Percentiles rank a stretch among this genome's conserved stretches.
Conservation (phyloP, 2,113 vertebrate species). For the Ranitomeya variabilis region DNA sequence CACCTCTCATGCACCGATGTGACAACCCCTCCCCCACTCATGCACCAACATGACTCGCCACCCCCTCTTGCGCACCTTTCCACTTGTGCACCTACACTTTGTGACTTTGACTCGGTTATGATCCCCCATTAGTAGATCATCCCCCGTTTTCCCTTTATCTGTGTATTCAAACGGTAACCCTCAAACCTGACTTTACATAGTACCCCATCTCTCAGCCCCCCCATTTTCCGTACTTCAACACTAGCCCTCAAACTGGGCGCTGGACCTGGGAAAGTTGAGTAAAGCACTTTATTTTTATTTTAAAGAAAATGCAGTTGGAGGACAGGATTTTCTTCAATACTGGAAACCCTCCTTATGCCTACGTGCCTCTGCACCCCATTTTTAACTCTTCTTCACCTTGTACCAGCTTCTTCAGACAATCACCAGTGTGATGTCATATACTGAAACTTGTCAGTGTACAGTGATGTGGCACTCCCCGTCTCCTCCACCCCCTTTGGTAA, state of each 20-base stretch:
- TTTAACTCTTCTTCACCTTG: too few relatives aligned
- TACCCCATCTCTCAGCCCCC: neutral
- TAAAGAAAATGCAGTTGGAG: too few relatives aligned
- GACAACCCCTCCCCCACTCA: too few relatives aligned
- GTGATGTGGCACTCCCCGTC: slow-evolving; percentile 9
- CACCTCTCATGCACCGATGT: too few relatives aligned
- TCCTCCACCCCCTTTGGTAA: neutral
- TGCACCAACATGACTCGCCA: neutral
- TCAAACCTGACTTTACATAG: neutral
- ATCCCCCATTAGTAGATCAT: too few relatives aligned
- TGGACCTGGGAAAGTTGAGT: too few relatives aligned
- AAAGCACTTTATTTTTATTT: too few relatives aligned
- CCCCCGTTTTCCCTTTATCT: too few relatives aligned
- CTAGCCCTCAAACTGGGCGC: too few relatives aligned
- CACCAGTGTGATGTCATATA: neutral
- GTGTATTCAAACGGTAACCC: neutral
- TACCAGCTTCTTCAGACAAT: neutral
- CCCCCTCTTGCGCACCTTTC: neutral
- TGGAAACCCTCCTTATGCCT: neutral
- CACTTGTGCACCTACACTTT: neutral
- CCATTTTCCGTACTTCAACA: neutral
- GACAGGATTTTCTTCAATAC: too few relatives aligned
- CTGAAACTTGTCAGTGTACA: neutral
- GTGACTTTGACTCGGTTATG: too few relatives aligned
- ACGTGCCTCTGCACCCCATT: neutral